Conservation (phyloP, 2,797 vertebrate genomes). For the Sternarchorhynchus goeldii region DNA sequence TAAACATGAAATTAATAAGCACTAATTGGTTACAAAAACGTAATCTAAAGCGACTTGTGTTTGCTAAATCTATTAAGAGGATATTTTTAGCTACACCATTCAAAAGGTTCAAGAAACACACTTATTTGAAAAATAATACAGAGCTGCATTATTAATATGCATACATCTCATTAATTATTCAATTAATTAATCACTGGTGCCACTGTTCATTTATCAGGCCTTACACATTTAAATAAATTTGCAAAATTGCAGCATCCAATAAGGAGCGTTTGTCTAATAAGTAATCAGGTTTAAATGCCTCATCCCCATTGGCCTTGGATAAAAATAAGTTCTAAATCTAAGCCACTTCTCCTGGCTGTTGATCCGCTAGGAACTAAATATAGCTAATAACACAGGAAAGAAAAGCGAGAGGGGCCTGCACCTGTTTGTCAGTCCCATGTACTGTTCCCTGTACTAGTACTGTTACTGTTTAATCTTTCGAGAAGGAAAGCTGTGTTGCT, state of each 20-base stretch:
- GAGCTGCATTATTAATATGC: slow-evolving; percentile 31
- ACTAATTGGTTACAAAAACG: slow-evolving; percentile 30
- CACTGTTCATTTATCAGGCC: slow-evolving; percentile 47
- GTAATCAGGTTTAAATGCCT: slow-evolving; percentile 74
- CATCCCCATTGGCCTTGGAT: slow-evolving; percentile 71
- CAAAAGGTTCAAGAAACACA: slow-evolving; percentile 25
- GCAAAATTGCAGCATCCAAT: slow-evolving; percentile 43
- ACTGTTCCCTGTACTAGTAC: too few species aligned
- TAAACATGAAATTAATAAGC: slow-evolving; percentile 29
- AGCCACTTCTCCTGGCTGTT: slow-evolving; percentile 47
- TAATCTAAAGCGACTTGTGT: slow-evolving; percentile 31
- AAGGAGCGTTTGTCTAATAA: slow-evolving; percentile 53
- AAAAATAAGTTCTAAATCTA: slow-evolving; percentile 66
- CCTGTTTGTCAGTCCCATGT: not conserved
- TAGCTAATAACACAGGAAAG: slow-evolving; percentile 28
- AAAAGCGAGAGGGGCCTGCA: not conserved
- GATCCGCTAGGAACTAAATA: slow-evolving; percentile 34
- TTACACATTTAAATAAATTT: slow-evolving; percentile 52
- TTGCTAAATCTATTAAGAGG: slow-evolving; percentile 42
- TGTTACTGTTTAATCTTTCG: not conserved
- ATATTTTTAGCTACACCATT: slow-evolving; percentile 34
- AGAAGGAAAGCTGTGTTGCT: slow-evolving; percentile 10
- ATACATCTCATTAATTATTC: slow-evolving; percentile 47
- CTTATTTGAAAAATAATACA: slow-evolving; percentile 32
- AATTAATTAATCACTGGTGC: slow-evolving; percentile 41